Percentiles rank a stretch among this genome's conserved stretches.
Conservation (phyloP, 1,140 invertebrate genomes). For the Drepana arcuata region DNA sequence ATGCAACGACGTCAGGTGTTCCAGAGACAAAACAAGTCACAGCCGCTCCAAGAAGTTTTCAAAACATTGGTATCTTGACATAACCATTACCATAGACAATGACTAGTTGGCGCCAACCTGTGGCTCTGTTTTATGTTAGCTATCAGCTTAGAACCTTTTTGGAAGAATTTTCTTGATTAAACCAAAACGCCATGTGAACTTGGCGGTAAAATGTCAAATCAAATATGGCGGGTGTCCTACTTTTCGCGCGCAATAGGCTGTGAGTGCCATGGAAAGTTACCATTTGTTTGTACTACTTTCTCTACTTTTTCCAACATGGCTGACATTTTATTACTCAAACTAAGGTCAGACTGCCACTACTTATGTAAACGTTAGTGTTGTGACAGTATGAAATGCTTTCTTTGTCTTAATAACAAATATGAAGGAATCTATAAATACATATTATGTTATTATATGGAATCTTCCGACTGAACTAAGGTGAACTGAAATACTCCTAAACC, state of each 20-base stretch:
- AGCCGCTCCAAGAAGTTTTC: constrained; percentile 19
- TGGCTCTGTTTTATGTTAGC: background rate
- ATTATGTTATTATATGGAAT: too few relatives aligned
- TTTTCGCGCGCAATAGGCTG: constrained; percentile 57
- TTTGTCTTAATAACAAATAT: too few relatives aligned
- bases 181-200: background rate
- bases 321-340: constrained; percentile 43
- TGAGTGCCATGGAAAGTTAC: constrained; percentile 67
- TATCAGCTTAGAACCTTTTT: background rate
- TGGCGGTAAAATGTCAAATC: constrained; percentile 45
- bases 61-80: constrained; percentile 28
- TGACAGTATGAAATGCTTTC: too few relatives aligned
- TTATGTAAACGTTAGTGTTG: too few relatives aligned
- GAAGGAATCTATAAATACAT: too few relatives aligned
- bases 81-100: constrained; percentile 28
- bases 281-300: constrained; percentile 69
- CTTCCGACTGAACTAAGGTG: too few relatives aligned
- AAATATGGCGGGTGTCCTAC: constrained; percentile 62
- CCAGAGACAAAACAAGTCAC: constrained; percentile 27
- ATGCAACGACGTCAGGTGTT: background rate
- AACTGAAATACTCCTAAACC: too few relatives aligned
- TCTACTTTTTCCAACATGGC: constrained; percentile 70
- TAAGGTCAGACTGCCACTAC: constrained; percentile 59
- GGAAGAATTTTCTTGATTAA: background rate
- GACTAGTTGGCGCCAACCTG: constrained; percentile 22